These are phyloP conservation scores for Calameuta idolon DNA, from an alignment of 2,888 invertebrate genomes.

Conservation along the genomic window DNA sequence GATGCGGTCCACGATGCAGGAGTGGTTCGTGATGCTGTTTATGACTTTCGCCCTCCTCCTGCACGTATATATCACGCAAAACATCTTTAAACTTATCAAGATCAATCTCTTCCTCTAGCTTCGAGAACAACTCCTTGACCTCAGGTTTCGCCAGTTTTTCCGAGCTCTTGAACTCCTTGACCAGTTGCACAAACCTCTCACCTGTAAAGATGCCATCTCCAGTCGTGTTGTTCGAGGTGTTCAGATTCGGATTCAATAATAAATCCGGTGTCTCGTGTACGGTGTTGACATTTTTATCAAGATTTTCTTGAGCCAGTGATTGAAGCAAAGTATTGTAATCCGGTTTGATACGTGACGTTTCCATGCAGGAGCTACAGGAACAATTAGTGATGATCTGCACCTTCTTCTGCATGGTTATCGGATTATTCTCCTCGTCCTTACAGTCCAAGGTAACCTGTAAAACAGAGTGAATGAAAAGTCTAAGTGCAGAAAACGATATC, in stretches of 20 bases:
- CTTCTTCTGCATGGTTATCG: conserved; percentile 71
- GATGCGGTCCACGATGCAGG: conserved; percentile 70
- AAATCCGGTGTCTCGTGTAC: conserved; percentile 64
- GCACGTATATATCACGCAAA: conserved; percentile 46
- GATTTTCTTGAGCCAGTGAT: conserved; percentile 54
- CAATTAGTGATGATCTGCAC: conserved; percentile 78
- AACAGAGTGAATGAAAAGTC: not conserved
- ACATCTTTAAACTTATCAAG: conserved; percentile 55
- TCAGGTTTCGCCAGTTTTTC: conserved; percentile 30
- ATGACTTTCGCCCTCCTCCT: conserved; percentile 23
- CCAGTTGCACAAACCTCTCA: conserved; percentile 67
- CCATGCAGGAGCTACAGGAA: conserved; percentile 74
- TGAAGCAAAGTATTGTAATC: conserved; percentile 62
- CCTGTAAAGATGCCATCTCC: conserved; percentile 67
- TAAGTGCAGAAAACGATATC: conserved; percentile 2
- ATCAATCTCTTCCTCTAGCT: conserved; percentile 36
- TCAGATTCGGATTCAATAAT: conserved; percentile 57
- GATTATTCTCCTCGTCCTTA: conserved; percentile 68
- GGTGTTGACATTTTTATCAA: conserved; percentile 56
- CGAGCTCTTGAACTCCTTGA: conserved; percentile 51
- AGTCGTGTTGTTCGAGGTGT: conserved; percentile 57
- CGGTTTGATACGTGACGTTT: conserved; percentile 62
- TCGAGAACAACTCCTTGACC: conserved; percentile 49
- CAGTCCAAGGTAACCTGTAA: conserved; percentile 73
- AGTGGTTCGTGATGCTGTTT: conserved; percentile 59